Evolutionary conservation across 2,113 vertebrate genomes (phyloP).

Genomic region (Bettongia penicillata): DNA sequence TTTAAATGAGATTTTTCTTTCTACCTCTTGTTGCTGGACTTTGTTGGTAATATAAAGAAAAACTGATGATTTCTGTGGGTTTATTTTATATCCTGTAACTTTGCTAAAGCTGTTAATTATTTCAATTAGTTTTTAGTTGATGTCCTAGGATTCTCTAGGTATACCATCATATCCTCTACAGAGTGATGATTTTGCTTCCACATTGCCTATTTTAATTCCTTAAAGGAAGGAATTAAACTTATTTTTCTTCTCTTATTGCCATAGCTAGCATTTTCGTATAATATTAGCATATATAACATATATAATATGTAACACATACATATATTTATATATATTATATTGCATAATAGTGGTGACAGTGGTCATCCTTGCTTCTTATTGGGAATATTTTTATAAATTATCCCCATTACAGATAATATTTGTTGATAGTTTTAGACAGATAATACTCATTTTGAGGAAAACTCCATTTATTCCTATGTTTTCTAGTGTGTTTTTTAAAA

Average conservation of each 20-base stretch:
- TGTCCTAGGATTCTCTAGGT: neutral
- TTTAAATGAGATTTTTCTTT: neutral
- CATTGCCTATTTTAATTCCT: neutral
- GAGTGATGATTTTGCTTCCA: neutral
- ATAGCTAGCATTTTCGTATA: neutral
- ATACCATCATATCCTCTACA: neutral
- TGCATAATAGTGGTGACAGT: neutral
- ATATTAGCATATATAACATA: too few relatives aligned
- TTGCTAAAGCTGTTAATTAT: neutral
- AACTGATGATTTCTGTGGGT: neutral
- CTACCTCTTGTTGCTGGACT: neutral
- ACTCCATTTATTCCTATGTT: neutral
- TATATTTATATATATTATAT: neutral
- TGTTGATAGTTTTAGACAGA: neutral
- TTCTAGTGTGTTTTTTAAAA: neutral
- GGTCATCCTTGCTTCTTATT: neutral
- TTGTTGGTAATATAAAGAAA: neutral
- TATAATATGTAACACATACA: too few relatives aligned
- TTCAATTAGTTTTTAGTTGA: neutral
- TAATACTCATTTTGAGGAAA: neutral
- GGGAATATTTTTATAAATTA: neutral
- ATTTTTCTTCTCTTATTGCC: neutral
- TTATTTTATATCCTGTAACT: neutral
- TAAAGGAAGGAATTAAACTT: too few relatives aligned
- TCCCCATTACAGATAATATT: neutral